Evolutionary conservation across 2,797 vertebrate species (phyloP).

Genomic region (Acanthurus leucopareius): DNA sequence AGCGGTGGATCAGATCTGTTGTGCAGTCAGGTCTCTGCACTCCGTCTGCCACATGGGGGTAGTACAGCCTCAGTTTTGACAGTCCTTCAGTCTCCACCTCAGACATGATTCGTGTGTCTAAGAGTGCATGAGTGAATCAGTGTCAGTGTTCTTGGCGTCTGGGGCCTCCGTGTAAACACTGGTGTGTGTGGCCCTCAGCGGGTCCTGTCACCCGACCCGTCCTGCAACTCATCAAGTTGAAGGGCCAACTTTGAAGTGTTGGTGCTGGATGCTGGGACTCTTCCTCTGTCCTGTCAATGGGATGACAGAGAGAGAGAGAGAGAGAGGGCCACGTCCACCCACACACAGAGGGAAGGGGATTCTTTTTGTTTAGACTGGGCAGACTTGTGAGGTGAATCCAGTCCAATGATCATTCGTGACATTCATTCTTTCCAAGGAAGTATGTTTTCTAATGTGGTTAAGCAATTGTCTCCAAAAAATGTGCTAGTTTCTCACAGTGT

Average conservation of each 20-base stretch:
- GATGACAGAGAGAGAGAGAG: not conserved
- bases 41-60: constrained; percentile 75
- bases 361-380: constrained; percentile 42
- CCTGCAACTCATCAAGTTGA: constrained; percentile 67
- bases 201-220: constrained; percentile 49
- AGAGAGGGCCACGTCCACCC: constrained; percentile 17
- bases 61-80: constrained; percentile 74
- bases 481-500: not conserved
- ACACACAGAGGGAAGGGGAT: not conserved
- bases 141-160: constrained; percentile 37
- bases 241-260: constrained; percentile 50
- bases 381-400: constrained; percentile 47
- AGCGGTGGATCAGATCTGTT: not conserved
- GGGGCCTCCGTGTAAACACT: constrained; percentile 59
- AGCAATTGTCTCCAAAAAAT: not conserved
- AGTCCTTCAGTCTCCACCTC: not conserved
- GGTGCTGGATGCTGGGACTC: constrained; percentile 48
- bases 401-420: constrained; percentile 2
- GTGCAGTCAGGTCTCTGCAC: not conserved
- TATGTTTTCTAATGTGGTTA: not conserved
- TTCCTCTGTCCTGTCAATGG: constrained; percentile 32
- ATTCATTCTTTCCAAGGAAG: not conserved
- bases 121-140: constrained; percentile 21
- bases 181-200: constrained; percentile 65
- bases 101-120: constrained; percentile 9